Base-by-base conservation (phyloP, 2,888 invertebrate species). In the Plusia festucae region DNA sequence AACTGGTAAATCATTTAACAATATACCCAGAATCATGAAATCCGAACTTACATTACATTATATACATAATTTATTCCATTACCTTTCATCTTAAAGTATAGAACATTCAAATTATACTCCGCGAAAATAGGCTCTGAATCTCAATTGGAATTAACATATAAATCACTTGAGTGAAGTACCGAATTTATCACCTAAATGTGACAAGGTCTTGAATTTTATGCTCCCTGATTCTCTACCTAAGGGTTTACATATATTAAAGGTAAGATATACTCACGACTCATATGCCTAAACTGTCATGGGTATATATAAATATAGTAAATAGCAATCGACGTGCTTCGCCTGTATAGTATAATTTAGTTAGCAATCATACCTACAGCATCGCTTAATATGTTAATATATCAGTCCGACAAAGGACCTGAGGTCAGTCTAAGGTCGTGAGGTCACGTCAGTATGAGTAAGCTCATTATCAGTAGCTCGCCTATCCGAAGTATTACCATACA, bases 331-430 rank as follows among this genome's bases (percentile, higher is more conserved):
- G 2, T 24, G 4, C 4, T 24, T 24, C 24, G 24, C 24, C 4
- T 24, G 24, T n/a, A n/a, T 24, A 24, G 24, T 24, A 6, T 8
- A 30, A 30, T 30, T 30, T 30, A 30, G 27, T 30, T 6, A 30
- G 1, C 30, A 30, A 30, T 30, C 9, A 30, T 30, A 30, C 30
- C 30, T 30, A 30, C 30, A 9, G 8, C 9, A 30, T 13, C 13
- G 9, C 32, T 32, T 9, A 32, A 8, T 32, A 32, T 32, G 32
- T 32, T 0, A 13, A 13, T 32, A 32, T 44, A 44, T 40, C 15
- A n/a, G 7, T 6, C 53, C 44, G 71, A 51, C 56, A 57, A 65
- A 65, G 56, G 70, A 65, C 60, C 0, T 49, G 51, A 70, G 70
- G 71, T 70, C 65, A 60, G 16, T 6, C 9, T 3, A 65, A 60